A percentile compares a stretch with the other conserved stretches of the same genome.
Evolutionary conservation across 2,888 invertebrate species (phyloP).

Genomic region (Drosophila setosimentum): DNA sequence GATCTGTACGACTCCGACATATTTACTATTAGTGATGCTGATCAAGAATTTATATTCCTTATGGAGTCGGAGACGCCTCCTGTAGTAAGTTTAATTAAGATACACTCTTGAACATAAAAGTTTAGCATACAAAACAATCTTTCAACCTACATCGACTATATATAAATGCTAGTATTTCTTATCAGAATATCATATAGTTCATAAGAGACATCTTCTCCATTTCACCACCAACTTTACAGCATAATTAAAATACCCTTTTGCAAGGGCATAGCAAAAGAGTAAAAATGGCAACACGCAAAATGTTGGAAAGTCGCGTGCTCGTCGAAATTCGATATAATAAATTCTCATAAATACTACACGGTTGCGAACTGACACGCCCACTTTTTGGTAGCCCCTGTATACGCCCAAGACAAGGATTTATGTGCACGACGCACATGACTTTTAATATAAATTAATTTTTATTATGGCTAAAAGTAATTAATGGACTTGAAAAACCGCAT

Average conservation of each 20-base stretch:
- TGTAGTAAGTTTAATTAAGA: not conserved
- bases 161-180: not conserved
- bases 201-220: not conserved
- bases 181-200: too few species aligned
- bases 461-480: constrained; percentile 79
- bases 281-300: constrained; percentile 49
- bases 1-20: not conserved
- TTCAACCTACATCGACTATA: not conserved
- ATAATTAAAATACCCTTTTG: not conserved
- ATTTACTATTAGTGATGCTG: not conserved
- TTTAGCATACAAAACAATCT: not conserved
- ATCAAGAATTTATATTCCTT: not conserved
- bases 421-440: constrained; percentile 71
- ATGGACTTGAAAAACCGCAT: constrained; percentile 71
- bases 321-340: constrained; percentile 74
- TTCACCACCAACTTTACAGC: not conserved
- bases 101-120: not conserved
- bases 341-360: constrained; percentile 70
- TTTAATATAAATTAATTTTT: constrained; percentile 80
- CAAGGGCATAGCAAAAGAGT: not conserved
- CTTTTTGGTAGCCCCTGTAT: constrained; percentile 7
- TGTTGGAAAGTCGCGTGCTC: constrained; percentile 68
- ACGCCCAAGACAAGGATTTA: constrained; percentile 76
- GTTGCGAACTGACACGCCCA: constrained; percentile 31
- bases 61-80: not conserved